Evolutionary conservation across 2,888 invertebrate genomes (phyloP).

Genomic region (Leptarthrus brevirostris): DNA sequence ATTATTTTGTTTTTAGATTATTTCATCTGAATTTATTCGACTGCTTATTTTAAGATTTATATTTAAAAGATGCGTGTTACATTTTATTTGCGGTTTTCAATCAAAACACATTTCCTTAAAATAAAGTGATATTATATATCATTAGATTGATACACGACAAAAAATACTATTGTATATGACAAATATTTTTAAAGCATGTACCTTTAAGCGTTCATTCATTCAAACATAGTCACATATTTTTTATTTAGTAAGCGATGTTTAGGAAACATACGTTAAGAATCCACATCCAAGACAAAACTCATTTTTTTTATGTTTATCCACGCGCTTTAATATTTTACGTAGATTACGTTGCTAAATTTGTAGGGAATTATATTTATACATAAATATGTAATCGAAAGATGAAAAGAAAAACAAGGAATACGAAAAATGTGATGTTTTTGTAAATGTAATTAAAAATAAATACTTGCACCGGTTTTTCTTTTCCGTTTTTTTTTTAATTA

Average conservation of each 20-base stretch:
- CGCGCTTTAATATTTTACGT: conserved; percentile 16
- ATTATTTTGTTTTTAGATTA: not conserved
- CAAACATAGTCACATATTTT: not conserved
- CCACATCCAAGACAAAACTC: not conserved
- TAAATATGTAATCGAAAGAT: conserved; percentile 35
- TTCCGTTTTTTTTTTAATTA: conserved; percentile 5
- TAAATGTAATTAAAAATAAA: conserved; percentile 34
- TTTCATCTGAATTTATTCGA: not conserved
- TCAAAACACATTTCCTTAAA: conserved; percentile 35
- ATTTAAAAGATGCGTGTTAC: not conserved
- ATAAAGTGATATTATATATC: conserved; percentile 46
- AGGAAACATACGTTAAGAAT: not conserved
- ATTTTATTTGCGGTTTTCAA: conserved; percentile 29
- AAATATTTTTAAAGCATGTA: conserved; percentile 37
- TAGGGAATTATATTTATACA: conserved; percentile 33
- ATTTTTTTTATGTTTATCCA: conserved; percentile 6
- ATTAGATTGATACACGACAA: conserved; percentile 33
- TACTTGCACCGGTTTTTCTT: conserved; percentile 30
- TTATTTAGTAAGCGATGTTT: conserved; percentile 7
- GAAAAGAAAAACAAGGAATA: conserved; percentile 41
- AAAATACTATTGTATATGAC: conserved; percentile 39
- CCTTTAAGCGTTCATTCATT: conserved; percentile 24
- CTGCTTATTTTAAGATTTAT: not conserved
- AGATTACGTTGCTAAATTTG: conserved; percentile 34
- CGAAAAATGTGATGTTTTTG: conserved; percentile 47